These are phyloP conservation scores for Hippocampus guttulatus DNA, from an alignment of 2,113 vertebrate genomes.

Conservation along the genomic window DNA sequence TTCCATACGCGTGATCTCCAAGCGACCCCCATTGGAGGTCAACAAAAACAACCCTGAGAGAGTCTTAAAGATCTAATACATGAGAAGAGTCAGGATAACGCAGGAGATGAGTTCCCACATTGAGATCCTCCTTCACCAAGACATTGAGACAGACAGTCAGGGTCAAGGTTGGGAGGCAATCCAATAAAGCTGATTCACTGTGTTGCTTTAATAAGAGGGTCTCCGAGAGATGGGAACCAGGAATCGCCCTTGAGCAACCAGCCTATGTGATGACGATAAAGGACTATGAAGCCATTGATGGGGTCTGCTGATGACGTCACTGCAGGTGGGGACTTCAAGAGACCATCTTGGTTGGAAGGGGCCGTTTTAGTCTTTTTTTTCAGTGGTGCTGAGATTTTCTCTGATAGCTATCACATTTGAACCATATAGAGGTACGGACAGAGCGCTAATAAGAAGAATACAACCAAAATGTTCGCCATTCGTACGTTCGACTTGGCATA, in stretches of 20 bases:
- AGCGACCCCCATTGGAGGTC: constrained; percentile 18
- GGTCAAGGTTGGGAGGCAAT: constrained; percentile 59
- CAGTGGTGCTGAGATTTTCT: too few relatives aligned
- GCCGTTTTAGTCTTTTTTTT: not conserved
- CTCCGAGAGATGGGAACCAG: not conserved
- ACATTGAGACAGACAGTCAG: not conserved
- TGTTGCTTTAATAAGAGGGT: constrained; percentile 36
- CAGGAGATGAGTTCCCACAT: constrained; percentile 48
- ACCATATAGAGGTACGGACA: too few relatives aligned
- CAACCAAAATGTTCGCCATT: too few relatives aligned
- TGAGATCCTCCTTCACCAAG: constrained; percentile 32
- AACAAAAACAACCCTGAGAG: constrained; percentile 36
- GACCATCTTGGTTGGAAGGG: not conserved
- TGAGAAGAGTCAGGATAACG: constrained; percentile 32
- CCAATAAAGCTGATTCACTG: constrained; percentile 67
- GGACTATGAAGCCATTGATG: not conserved
- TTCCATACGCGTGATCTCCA: too few relatives aligned
- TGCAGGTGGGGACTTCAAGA: not conserved
- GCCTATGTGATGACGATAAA: not conserved
- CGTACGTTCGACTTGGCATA: too few relatives aligned
- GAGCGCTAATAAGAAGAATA: too few relatives aligned
- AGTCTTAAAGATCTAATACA: constrained; percentile 21
- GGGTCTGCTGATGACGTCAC: not conserved
- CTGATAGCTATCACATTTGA: not conserved
- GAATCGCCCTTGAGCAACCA: not conserved